Conservation (phyloP, 1,140 invertebrate genomes). For the Drosophila punjabiensis region DNA sequence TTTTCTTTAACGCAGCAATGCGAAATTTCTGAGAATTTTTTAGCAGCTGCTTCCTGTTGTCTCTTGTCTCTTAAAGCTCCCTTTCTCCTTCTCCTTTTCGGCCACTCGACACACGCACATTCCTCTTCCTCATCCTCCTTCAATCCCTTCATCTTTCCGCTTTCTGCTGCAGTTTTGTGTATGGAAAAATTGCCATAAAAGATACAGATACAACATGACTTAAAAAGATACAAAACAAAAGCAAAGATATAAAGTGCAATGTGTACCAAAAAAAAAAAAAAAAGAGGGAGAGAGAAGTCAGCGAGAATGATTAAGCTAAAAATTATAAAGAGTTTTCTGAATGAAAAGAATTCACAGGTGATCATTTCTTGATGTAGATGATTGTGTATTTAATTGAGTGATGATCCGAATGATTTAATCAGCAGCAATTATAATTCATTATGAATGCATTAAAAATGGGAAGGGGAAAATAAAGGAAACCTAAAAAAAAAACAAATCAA, state of each 20-base stretch:
- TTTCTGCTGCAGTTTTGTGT: slow-evolving; percentile 3
- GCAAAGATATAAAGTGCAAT: slow-evolving; percentile 38
- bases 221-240: slow-evolving; percentile 44
- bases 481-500: not conserved
- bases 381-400: slow-evolving; percentile 44
- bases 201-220: slow-evolving; percentile 27
- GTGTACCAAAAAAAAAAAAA: slow-evolving; percentile 12
- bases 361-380: slow-evolving; percentile 37
- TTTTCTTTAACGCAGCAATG: slow-evolving; percentile 47
- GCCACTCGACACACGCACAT: slow-evolving; percentile 59
- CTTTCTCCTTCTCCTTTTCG: slow-evolving; percentile 12
- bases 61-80: slow-evolving; percentile 22
- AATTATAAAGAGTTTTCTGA: slow-evolving; percentile 33
- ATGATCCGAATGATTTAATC: slow-evolving; percentile 46
- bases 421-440: slow-evolving; percentile 40
- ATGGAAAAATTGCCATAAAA: slow-evolving; percentile 56
- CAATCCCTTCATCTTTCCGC: not conserved
- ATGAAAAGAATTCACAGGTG: slow-evolving; percentile 40
- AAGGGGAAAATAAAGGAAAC: not conserved
- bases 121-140: slow-evolving; percentile 4
- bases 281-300: not conserved
- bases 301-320: slow-evolving; percentile 36
- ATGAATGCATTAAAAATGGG: slow-evolving; percentile 1
- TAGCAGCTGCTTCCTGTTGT: slow-evolving; percentile 78
- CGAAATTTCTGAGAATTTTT: slow-evolving; percentile 75